Percentiles rank a stretch among this genome's conserved stretches.
Evolutionary conservation across 1,140 invertebrate genomes (phyloP).

Genomic region (Hypsibius dujardini): DNA sequence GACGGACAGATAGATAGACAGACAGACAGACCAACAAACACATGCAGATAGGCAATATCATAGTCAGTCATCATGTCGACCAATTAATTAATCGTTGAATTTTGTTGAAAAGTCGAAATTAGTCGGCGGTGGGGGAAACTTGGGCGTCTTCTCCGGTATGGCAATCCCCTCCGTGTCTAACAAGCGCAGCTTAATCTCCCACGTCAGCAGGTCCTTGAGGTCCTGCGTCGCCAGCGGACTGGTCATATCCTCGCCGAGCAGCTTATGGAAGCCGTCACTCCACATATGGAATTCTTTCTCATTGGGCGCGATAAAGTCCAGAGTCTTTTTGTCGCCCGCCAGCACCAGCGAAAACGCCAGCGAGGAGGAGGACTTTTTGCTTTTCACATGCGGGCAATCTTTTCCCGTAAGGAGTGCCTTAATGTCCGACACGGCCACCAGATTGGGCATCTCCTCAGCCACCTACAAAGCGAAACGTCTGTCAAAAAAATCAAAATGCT

Average conservation of each 20-base stretch:
- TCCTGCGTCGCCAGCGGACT: slow-evolving; percentile 74
- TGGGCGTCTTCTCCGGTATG: slow-evolving; percentile 75
- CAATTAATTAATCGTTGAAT: too few relatives aligned
- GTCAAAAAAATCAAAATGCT: too few relatives aligned
- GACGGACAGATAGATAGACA: too few relatives aligned
- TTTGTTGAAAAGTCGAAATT: slow-evolving; percentile 53
- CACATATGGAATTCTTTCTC: slow-evolving; percentile 77
- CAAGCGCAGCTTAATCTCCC: slow-evolving; percentile 84
- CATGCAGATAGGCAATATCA: too few relatives aligned
- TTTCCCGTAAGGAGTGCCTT: slow-evolving; percentile 66
- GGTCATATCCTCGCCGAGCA: slow-evolving; percentile 66
- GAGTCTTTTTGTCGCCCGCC: slow-evolving; percentile 53
- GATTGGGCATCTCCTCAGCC: slow-evolving; percentile 69
- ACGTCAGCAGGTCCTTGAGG: slow-evolving; percentile 70
- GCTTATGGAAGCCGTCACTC: slow-evolving; percentile 83
- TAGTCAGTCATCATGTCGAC: too few relatives aligned
- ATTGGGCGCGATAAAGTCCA: slow-evolving; percentile 81
- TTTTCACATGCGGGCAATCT: slow-evolving; percentile 67
- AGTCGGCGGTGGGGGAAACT: slow-evolving; percentile 64
- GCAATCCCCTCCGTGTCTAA: slow-evolving; percentile 83
- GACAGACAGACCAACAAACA: too few relatives aligned
- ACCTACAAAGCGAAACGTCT: slow-evolving; percentile 22
- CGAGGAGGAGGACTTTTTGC: slow-evolving; percentile 55
- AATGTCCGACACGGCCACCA: slow-evolving; percentile 70
- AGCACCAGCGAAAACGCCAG: slow-evolving; percentile 61